Conservation (phyloP, 2,888 invertebrate species). For the Amphipyra tragopoginis region DNA sequence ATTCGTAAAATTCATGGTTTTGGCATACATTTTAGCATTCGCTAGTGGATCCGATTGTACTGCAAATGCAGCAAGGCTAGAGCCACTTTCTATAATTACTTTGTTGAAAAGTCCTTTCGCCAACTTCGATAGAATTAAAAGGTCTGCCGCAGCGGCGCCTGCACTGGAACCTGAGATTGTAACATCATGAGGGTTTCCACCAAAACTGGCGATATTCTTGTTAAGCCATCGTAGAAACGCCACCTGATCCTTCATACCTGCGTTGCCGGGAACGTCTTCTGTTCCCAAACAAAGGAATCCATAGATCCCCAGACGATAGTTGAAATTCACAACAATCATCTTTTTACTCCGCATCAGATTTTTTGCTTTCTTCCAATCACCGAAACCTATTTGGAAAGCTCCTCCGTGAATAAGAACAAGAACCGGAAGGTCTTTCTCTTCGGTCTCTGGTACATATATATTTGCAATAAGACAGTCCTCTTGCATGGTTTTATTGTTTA, state of each 20-base stretch:
- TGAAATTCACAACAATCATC: slow-evolving; percentile 65
- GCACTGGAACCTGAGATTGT: slow-evolving; percentile 70
- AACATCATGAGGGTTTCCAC: slow-evolving; percentile 73
- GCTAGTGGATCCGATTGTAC: slow-evolving; percentile 67
- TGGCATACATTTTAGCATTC: slow-evolving; percentile 64
- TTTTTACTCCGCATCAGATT: slow-evolving; percentile 57
- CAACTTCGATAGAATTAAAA: slow-evolving; percentile 67
- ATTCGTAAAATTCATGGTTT: slow-evolving; percentile 58
- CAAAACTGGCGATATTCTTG: slow-evolving; percentile 69
- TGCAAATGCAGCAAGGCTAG: slow-evolving; percentile 60
- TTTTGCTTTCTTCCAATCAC: slow-evolving; percentile 44
- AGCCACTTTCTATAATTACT: slow-evolving; percentile 72
- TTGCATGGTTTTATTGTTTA: neutral
- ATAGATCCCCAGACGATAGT: slow-evolving; percentile 67
- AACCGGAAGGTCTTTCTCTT: slow-evolving; percentile 62
- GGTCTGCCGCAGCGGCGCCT: slow-evolving; percentile 67
- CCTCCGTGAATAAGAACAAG: slow-evolving; percentile 69
- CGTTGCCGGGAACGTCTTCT: slow-evolving; percentile 69
- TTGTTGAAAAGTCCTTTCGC: slow-evolving; percentile 68
- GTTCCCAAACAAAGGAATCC: slow-evolving; percentile 72
- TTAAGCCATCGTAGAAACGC: slow-evolving; percentile 72
- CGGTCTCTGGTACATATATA: slow-evolving; percentile 74
- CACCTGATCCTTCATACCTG: slow-evolving; percentile 75
- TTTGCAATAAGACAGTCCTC: slow-evolving; percentile 79
- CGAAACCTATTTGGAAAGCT: slow-evolving; percentile 61